Conservation (phyloP, 2,888 invertebrate species). For the Agriopis aurantiaria region DNA sequence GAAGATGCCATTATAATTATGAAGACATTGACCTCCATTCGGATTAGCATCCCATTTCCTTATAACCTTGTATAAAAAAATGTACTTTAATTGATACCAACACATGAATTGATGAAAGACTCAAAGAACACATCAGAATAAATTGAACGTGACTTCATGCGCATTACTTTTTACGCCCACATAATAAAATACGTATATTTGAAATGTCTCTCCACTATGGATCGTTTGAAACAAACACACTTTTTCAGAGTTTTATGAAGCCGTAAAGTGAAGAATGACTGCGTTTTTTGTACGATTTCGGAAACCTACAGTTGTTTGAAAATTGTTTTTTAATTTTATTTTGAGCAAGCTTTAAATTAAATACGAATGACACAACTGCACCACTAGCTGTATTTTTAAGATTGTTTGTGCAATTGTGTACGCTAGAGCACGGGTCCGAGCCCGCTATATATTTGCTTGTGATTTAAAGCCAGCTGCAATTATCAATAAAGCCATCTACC, state of each 20-base stretch:
- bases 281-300: neutral
- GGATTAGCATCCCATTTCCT: no score
- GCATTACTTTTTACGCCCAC: slow-evolving; percentile 9
- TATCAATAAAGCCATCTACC: neutral
- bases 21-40: no score
- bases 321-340: neutral
- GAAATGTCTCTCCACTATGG: slow-evolving; percentile 14
- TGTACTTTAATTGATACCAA: neutral
- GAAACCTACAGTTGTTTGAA: neutral
- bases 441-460: no score
- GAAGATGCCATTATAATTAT: no score
- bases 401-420: no score
- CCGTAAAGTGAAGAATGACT: neutral
- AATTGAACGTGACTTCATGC: slow-evolving; percentile 3
- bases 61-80: neutral
- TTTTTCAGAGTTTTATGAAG: slow-evolving; percentile 15
- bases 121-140: neutral
- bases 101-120: neutral
- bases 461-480: no score
- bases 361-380: no score
- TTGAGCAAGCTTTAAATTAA: no score
- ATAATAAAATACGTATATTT: neutral
- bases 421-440: no score
- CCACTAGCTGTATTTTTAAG: no score
- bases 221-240: slow-evolving; percentile 24